phyloP scores from a whole-genome alignment of 2,888 invertebrate species.

The Geotrupes spiniger region DNA sequence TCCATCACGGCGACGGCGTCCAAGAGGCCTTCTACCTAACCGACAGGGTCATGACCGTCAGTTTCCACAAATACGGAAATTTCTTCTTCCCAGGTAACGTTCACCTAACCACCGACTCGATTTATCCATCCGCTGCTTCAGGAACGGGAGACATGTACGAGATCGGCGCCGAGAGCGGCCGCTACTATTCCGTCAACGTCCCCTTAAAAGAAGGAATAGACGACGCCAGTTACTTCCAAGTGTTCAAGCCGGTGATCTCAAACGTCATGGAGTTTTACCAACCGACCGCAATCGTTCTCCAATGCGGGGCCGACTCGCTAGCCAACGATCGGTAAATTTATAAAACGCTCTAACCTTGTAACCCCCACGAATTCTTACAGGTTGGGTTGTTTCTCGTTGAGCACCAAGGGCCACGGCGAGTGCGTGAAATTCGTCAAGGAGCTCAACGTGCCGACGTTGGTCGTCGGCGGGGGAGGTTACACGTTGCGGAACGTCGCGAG shows the following conservation, averaged over 20 bases:
- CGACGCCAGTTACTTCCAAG: slow-evolving; percentile 86
- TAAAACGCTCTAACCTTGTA: too few relatives aligned
- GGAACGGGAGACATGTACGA: slow-evolving; percentile 97
- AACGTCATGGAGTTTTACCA: slow-evolving; percentile 95
- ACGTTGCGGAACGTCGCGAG: slow-evolving; percentile 95
- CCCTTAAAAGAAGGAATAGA: slow-evolving; percentile 98
- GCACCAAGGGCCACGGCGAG: slow-evolving; percentile 93
- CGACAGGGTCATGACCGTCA: slow-evolving; percentile 98
- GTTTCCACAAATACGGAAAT: slow-evolving; percentile 98
- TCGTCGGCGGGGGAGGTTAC: slow-evolving; percentile 71
- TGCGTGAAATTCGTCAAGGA: slow-evolving; percentile 96
- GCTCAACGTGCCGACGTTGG: slow-evolving; percentile 79
- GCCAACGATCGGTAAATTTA: slow-evolving; percentile 72
- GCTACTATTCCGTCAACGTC: slow-evolving; percentile 97
- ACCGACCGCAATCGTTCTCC: slow-evolving; percentile 94
- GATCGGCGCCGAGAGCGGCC: slow-evolving; percentile 91
- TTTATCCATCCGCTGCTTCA: slow-evolving; percentile 21
- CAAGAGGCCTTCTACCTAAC: slow-evolving; percentile 98
- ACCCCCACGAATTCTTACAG: slow-evolving; percentile 47
- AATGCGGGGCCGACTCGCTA: slow-evolving; percentile 97
- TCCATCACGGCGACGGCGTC: slow-evolving; percentile 96
- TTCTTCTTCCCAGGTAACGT: slow-evolving; percentile 90
- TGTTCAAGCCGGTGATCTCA: slow-evolving; percentile 90
- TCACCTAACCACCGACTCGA: too few relatives aligned
- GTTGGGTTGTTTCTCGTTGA: slow-evolving; percentile 94